Evolutionary conservation across 2,113 vertebrate species (phyloP), one percentile per base, ranked within the genome.

Genomic region (Larimichthys crocea): DNA sequence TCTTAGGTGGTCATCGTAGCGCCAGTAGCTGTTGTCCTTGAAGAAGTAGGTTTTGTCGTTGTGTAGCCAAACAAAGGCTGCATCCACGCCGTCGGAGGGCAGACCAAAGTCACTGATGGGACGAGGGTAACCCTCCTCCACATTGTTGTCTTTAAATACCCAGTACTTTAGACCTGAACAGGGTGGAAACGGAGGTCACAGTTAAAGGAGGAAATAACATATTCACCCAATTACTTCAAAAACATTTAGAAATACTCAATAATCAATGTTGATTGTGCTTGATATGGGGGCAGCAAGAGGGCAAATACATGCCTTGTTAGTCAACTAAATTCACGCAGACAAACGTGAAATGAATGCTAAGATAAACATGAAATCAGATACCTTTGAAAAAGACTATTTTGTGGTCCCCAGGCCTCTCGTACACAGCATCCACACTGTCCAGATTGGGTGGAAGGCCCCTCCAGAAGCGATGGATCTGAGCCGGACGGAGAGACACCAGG

Each of bases 311-410:
- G 29, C 29, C 29, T 29, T 29, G 29, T 29, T 29, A 29, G 29
- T 29, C 29, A 29, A 4, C 29, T 29, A 29, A 29, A 29, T 29
- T 29, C 29, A 29, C 29, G 29, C 29, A 29, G 29, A 29, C 29
- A 29, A 29, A 29, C 29, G 29, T 29, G 3, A 29, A 29, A 4
- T 29, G 29, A 29, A 29, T 4, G 29, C 29, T 29, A 29, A 29
- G 29, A 29, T 29, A 29, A 29, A 0, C 29, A 29, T 29, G 3
- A 29, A 29, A 29, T 29, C 29, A 29, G 29, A 29, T 29, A 99
- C 98, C 98, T 97, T 97, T 97, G 87, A 99, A 99, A 93, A 99
- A 99, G 62, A 99, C 94, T 0, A 99, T 99, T 89, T 97, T 99
- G 88, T 99, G 98, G 86, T 99, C 98, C 0, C 93, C 96, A 5